Percentiles rank a stretch among this genome's conserved stretches.
phyloP scores from a whole-genome alignment of 2,113 vertebrate species.

The Grammomys surdaster region DNA sequence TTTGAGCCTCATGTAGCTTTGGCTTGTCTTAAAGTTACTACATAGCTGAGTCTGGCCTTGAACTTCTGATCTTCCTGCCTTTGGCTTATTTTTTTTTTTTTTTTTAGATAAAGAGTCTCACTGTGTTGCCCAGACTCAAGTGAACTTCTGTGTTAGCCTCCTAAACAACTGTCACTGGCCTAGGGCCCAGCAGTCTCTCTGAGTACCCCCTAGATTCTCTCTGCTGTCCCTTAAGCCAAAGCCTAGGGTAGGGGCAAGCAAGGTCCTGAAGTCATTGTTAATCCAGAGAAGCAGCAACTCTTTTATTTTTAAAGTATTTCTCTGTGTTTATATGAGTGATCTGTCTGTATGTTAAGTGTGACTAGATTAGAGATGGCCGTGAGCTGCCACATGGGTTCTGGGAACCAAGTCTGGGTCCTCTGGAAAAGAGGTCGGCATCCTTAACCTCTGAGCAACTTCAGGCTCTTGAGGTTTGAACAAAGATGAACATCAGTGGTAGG shows the following conservation, averaged over 20 bases:
- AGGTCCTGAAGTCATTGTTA: neutral
- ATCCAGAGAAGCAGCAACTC: neutral
- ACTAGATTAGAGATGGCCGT: neutral
- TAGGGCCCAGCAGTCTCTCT: neutral
- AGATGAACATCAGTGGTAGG: neutral
- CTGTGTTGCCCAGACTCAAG: neutral
- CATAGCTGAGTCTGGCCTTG: neutral
- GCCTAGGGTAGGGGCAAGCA: neutral
- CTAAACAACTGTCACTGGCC: neutral
- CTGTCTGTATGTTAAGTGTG: neutral
- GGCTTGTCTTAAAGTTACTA: neutral
- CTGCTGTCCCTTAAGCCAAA: neutral
- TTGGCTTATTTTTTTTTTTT: neutral
- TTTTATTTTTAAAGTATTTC: neutral
- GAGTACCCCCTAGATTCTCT: too few relatives aligned
- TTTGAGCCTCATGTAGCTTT: neutral
- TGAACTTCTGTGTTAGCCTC: neutral
- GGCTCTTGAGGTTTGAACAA: neutral
- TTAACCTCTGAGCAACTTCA: neutral
- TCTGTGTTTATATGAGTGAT: neutral
- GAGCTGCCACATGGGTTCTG: neutral
- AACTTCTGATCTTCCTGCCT: neutral
- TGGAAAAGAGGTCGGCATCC: neutral
- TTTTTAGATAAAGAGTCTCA: neutral
- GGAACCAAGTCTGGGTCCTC: neutral